phyloP scores from a whole-genome alignment of 2,888 invertebrate species.

The Aromia moschata region DNA sequence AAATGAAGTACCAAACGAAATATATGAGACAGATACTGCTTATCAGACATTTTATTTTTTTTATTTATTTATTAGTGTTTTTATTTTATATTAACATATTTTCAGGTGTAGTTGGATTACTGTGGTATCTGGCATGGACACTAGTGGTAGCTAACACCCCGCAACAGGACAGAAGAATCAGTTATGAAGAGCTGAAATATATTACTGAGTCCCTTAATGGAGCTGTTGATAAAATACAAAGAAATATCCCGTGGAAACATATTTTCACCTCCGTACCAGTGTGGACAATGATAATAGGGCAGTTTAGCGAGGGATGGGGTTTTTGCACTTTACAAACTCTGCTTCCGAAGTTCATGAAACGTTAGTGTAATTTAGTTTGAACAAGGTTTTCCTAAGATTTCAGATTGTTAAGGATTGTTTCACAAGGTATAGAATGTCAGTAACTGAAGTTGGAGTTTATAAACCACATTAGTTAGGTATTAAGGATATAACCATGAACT shows the following conservation, averaged over 20 bases:
- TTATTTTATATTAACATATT: background rate
- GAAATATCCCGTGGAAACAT: slow-evolving; percentile 78
- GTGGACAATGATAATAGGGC: slow-evolving; percentile 84
- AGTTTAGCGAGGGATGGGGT: slow-evolving; percentile 91
- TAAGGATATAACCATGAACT: no score
- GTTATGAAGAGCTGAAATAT: slow-evolving; percentile 76
- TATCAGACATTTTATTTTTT: background rate
- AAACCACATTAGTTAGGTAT: no score
- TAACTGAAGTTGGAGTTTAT: no score
- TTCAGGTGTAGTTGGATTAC: slow-evolving; percentile 71
- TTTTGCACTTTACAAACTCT: slow-evolving; percentile 76
- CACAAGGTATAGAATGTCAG: no score
- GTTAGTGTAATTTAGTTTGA: no score
- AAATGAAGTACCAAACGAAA: no score
- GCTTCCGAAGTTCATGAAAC: slow-evolving; percentile 37
- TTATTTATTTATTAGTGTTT: background rate
- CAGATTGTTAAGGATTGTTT: no score
- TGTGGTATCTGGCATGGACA: slow-evolving; percentile 80
- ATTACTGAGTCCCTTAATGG: slow-evolving; percentile 72
- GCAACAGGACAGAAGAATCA: slow-evolving; percentile 77
- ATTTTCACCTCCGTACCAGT: slow-evolving; percentile 81
- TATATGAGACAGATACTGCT: no score
- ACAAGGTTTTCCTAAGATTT: no score
- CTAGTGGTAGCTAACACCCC: slow-evolving; percentile 77
- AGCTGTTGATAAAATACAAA: slow-evolving; percentile 60